Evolutionary conservation across 2,888 invertebrate genomes (phyloP).

Genomic region (Drosophila imparisetae): DNA sequence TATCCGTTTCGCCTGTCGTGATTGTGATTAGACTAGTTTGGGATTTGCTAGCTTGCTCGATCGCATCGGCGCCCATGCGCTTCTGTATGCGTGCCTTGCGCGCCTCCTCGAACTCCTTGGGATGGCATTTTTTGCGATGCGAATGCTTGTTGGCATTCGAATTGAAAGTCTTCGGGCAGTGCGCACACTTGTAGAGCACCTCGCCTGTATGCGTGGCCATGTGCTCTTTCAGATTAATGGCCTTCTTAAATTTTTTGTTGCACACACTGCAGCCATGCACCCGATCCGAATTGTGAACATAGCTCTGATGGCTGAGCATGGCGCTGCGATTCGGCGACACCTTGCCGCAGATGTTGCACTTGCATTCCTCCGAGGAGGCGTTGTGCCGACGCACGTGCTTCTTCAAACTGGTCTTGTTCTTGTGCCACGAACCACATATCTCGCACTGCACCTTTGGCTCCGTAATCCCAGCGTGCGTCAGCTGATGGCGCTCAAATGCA

Average conservation of each 20-base stretch:
- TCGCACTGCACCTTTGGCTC: conserved; percentile 83
- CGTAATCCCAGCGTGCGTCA: conserved; percentile 80
- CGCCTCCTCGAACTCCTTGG: conserved; percentile 81
- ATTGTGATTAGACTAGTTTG: conserved; percentile 58
- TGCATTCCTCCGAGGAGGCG: conserved; percentile 74
- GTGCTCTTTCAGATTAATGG: conserved; percentile 83
- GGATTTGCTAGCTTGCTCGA: conserved; percentile 1
- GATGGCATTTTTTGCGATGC: conserved; percentile 84
- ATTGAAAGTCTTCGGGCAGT: conserved; percentile 84
- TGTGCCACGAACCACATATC: conserved; percentile 83
- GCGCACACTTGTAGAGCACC: conserved; percentile 83
- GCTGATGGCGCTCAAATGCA: conserved; percentile 82
- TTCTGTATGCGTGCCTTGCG: conserved; percentile 68
- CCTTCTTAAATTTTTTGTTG: conserved; percentile 83
- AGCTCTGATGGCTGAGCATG: conserved; percentile 82
- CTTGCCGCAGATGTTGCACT: conserved; percentile 82
- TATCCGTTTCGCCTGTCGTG: conserved; percentile 46
- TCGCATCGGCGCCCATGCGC: conserved; percentile 46
- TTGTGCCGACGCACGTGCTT: conserved; percentile 83
- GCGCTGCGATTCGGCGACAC: conserved; percentile 83
- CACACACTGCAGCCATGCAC: conserved; percentile 82
- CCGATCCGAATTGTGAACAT: conserved; percentile 82
- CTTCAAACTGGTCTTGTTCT: conserved; percentile 83
- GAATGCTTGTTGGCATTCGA: conserved; percentile 84
- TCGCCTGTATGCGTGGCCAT: conserved; percentile 84